phyloP scores from a whole-genome alignment of 2,113 vertebrate species.

The Morone saxatilis region DNA sequence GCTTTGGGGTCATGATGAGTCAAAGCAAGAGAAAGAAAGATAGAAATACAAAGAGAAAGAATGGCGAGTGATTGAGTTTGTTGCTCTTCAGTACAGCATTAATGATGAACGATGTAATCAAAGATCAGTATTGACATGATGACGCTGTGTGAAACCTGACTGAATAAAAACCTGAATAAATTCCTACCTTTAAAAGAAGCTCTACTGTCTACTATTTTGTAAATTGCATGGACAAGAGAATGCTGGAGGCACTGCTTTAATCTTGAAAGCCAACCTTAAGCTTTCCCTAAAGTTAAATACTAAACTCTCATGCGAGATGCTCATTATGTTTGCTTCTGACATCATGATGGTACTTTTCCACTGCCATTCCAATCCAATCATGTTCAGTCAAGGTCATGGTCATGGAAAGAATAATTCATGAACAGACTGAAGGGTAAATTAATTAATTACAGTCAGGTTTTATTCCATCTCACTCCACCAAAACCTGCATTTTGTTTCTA shows the following conservation, averaged over 20 bases:
- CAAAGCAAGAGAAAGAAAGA: slow-evolving; percentile 28
- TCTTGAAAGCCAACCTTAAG: neutral
- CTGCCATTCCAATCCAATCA: neutral
- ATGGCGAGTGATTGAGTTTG: neutral
- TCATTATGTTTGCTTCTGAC: neutral
- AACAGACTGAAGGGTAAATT: neutral
- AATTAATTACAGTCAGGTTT: neutral
- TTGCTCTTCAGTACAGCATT: slow-evolving; percentile 3
- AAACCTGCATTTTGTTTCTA: neutral
- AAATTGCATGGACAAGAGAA: neutral
- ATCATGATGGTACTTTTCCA: neutral
- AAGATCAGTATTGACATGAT: slow-evolving; percentile 23
- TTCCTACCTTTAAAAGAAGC: neutral
- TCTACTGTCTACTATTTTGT: neutral
- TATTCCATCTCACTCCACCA: neutral
- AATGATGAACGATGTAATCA: slow-evolving; percentile 29
- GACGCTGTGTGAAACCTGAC: neutral
- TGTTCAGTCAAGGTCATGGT: neutral
- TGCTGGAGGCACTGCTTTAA: neutral
- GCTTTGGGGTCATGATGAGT: slow-evolving; percentile 49
- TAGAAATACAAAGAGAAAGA: slow-evolving; percentile 11
- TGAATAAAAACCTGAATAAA: too few species aligned
- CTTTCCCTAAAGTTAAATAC: neutral
- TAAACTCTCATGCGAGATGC: neutral
- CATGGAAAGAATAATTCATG: neutral